Evolutionary conservation across 23 tunicate genomes (phyloP), one percentile per base, ranked within the genome.

Genomic region (Trididemnum nubilum): DNA sequence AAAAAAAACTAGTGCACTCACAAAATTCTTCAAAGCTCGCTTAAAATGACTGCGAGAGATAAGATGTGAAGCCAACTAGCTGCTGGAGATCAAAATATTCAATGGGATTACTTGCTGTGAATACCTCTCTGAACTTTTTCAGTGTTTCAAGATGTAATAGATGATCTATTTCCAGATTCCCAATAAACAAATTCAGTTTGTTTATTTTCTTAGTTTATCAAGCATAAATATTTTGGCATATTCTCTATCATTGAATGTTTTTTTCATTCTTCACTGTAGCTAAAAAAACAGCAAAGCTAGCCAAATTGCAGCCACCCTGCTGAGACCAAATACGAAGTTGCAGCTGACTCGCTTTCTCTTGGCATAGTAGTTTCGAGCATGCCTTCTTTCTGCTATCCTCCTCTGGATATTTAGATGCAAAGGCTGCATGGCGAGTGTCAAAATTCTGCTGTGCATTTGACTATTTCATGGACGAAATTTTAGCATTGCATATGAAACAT

Each of bases 31-130:
- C 84, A 80, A 80, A 80, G 57, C 84, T 54, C 57, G 28, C 84
- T 80, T 80, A 64, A 54, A 80, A 80, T 80, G 84, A 80, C 54
- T 80, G 84, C 73, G 64, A 54, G 57, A 80, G 84, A 80, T 64
- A 34, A 80, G 84, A 63, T 80, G 75, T 64, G 84, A 80, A 64
- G 84, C 75, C 54, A 77, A 80, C 84, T 64, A 64, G 84, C 84
- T 80, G 76, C 31, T 64, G 84, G 84, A 80, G 73, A 80, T 80
- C 33, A 80, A 80, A 64, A 63, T 80, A 37, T 80, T 64, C 52
- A 80, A 52, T 80, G 52, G 84, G 84, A 64, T 80, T 77, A 33
- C 81, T 77, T 77, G 67, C 81, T 52, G 67, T 77, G 67, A 51
- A 77, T 52, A 21, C 81, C 52, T 77, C 37, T 77, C 28, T 54